phyloP scores from a whole-genome alignment of 2,797 vertebrate species.

The Apodemus agrarius region DNA sequence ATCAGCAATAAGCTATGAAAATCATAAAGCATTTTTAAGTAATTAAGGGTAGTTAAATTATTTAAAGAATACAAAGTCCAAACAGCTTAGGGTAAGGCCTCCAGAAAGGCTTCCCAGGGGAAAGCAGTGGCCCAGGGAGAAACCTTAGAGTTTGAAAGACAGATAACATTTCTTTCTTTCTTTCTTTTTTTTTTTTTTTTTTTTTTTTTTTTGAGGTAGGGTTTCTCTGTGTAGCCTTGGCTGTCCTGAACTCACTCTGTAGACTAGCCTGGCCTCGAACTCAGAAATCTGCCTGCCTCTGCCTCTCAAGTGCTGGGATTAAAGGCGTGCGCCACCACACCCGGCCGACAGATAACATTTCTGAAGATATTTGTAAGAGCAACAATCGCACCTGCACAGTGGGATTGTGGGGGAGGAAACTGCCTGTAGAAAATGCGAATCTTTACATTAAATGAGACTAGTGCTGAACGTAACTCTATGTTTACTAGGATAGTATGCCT shows the following conservation, averaged over 20 bases:
- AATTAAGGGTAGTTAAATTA: slow-evolving; percentile 92
- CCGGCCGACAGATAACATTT: slow-evolving; percentile 85
- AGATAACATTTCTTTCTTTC: slow-evolving; percentile 83
- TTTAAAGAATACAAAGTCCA: slow-evolving; percentile 90
- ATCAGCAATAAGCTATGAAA: slow-evolving; percentile 92
- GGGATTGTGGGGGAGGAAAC: slow-evolving; percentile 75
- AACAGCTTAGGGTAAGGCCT: slow-evolving; percentile 86
- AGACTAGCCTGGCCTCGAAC: no score
- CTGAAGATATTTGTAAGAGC: slow-evolving; percentile 83
- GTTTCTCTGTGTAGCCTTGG: no score
- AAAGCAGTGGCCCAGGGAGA: slow-evolving; percentile 37
- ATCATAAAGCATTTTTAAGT: slow-evolving; percentile 91
- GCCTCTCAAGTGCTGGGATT: no score
- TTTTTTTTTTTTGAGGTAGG: no score
- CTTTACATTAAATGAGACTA: slow-evolving; percentile 85
- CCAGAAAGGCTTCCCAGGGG: slow-evolving; percentile 76
- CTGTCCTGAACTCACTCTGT: no score
- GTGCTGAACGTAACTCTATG: slow-evolving; percentile 87
- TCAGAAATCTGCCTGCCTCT: no score
- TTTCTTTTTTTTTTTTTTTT: no score
- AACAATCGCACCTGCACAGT: slow-evolving; percentile 86
- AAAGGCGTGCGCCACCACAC: no score
- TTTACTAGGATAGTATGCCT: slow-evolving; percentile 86
- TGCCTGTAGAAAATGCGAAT: slow-evolving; percentile 83
- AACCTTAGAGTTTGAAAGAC: slow-evolving; percentile 86